Base-by-base conservation (phyloP, 2,113 vertebrate species). In the Platichthys stellatus region DNA sequence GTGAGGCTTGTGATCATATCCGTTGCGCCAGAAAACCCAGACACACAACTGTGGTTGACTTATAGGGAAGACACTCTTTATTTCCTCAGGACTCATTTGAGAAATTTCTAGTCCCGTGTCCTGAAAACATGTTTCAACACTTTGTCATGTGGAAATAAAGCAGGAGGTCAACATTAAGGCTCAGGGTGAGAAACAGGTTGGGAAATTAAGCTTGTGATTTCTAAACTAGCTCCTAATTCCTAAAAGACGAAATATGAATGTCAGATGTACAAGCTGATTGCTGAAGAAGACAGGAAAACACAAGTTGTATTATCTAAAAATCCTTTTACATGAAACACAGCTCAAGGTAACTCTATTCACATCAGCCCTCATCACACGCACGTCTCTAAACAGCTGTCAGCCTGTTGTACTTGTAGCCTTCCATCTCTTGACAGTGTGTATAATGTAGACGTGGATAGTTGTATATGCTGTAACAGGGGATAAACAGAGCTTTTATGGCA, bases 1-100 rank as follows among this genome's bases (percentile, higher is more conserved):
- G 59, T 65, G 61, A 84, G 74, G 47, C 76, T 74, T 54, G 79
- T 68, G 82, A 85, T 65, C 71, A 2, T 88, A 91, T 89, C 82
- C 80, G 62, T 81, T 86, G 75, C 62, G 3, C 79, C 86, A 87
- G 76, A 92, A 31, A 65, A 78, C 71, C 58, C 74, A 85, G 58
- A 56, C 65, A 23, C 76, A 78, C 38, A 4, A 9, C 73, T 83
- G 87, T 74, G 75, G 72, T 72, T 28, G 78, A 62, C 68, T 40
- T 23, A 13, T 8, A 57, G 57, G 73, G 82, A 68, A 65, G 71
- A 53, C 76, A 75, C 75, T 77, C 74, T 77, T 84, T 83, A 86
- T 86, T 83, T 82, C 68, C 56, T 15, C 3, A 14, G 5, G 11
- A 73, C 73, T 54, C 65, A 71, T 80, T 85, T 71, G 74, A 60